A percentile compares a stretch with the other conserved stretches of the same genome.
Evolutionary conservation across 2,888 invertebrate genomes (phyloP).

Genomic region (Carcina quercana): DNA sequence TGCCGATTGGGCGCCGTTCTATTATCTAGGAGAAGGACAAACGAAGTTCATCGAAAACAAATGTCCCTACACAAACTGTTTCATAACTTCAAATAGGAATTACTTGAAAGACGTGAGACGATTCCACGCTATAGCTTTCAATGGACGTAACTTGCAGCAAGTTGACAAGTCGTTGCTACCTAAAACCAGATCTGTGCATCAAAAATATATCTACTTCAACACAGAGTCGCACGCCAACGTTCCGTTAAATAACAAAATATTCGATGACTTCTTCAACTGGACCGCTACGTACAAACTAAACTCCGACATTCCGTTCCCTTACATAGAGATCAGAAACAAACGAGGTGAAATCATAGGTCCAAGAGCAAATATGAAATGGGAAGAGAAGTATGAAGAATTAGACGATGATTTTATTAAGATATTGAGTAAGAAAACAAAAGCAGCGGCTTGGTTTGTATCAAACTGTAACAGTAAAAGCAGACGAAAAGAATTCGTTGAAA

Average conservation of each 20-base stretch:
- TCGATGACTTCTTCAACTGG: conserved; percentile 57
- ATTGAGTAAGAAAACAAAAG: conserved; percentile 43
- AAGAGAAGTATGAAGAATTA: conserved; percentile 21
- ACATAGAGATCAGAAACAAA: conserved; percentile 39
- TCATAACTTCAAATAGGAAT: too few species aligned
- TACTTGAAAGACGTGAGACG: too few species aligned
- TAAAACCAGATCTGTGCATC: conserved; percentile 31
- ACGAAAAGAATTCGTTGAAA: conserved; percentile 30
- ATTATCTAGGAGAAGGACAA: too few species aligned
- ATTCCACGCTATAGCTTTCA: too few species aligned
- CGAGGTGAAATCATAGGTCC: conserved; percentile 45
- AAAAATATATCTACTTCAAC: conserved; percentile 55
- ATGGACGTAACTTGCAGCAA: too few species aligned
- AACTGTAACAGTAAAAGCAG: conserved; percentile 42
- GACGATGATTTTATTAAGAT: conserved; percentile 25
- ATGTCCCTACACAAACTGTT: too few species aligned
- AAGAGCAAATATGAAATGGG: conserved; percentile 35
- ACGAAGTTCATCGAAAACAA: too few species aligned
- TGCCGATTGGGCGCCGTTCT: too few species aligned
- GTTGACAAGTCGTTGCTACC: conserved; percentile 31
- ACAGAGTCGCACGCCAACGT: conserved; percentile 56
- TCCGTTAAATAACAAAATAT: conserved; percentile 39
- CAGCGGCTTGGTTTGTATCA: conserved; percentile 62
- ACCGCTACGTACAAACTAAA: conserved; percentile 56
- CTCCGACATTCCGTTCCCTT: conserved; percentile 51